A percentile compares a stretch with the other conserved stretches of the same genome.
These are phyloP conservation scores for Syncerus caffer DNA, from an alignment of 2,797 vertebrate genomes.

Conservation along the genomic window DNA sequence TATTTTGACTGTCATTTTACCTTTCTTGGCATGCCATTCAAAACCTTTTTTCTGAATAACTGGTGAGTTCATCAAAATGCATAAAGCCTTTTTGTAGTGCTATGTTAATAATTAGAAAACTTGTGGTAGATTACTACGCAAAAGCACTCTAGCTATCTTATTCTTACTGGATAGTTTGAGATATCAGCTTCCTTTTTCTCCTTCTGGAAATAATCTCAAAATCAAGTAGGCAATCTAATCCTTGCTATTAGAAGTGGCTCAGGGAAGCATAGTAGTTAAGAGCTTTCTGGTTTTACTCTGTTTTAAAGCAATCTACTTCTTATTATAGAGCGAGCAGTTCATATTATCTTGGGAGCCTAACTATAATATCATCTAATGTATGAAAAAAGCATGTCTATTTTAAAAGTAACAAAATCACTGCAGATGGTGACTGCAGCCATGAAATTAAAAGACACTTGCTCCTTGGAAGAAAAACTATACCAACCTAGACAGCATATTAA, in stretches of 20 bases:
- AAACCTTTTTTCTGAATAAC: constrained; percentile 70
- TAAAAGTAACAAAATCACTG: not conserved
- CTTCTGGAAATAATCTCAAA: constrained; percentile 15
- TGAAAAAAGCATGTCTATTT: not conserved
- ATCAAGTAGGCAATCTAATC: constrained; percentile 7
- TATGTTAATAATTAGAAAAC: constrained; percentile 59
- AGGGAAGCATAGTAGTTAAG: not conserved
- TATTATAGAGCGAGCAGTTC: not conserved
- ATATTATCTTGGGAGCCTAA: not conserved
- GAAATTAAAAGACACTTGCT: not conserved
- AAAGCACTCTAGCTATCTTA: constrained; percentile 37
- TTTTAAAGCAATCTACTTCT: not conserved
- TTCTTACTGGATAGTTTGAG: constrained; percentile 59
- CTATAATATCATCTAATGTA: not conserved
- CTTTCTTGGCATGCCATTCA: constrained; percentile 58
- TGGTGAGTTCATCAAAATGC: constrained; percentile 68
- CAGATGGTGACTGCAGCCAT: not conserved
- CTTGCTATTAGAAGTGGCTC: constrained; percentile 1
- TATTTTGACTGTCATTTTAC: constrained; percentile 74
- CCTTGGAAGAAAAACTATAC: not conserved
- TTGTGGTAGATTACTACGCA: constrained; percentile 47
- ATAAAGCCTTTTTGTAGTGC: constrained; percentile 31
- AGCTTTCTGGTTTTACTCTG: not conserved
- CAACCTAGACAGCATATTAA: not conserved
- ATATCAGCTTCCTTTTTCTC: constrained; percentile 54